A percentile compares a stretch with the other conserved stretches of the same genome.
phyloP scores from a whole-genome alignment of 2,113 vertebrate species.

The Raja brachyura region DNA sequence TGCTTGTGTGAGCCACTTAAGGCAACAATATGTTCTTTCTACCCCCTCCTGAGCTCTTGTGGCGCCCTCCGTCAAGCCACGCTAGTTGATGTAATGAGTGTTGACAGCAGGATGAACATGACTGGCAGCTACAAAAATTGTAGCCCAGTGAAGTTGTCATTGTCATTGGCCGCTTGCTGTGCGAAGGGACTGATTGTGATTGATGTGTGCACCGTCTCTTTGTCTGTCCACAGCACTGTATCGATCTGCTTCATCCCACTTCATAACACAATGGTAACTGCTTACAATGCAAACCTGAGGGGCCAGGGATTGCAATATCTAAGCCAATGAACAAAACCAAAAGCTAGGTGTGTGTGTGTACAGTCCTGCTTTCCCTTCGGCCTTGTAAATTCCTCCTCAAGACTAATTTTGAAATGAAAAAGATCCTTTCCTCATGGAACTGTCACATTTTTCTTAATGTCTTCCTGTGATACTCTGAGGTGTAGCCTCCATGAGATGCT shows the following conservation, averaged over 20 bases:
- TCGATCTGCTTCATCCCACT: background rate
- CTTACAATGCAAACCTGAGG: background rate
- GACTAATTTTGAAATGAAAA: background rate
- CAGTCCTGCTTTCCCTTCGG: background rate
- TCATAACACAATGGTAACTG: background rate
- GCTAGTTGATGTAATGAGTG: slow-evolving; percentile 55
- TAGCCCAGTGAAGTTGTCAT: slow-evolving; percentile 55
- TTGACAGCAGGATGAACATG: slow-evolving; percentile 60
- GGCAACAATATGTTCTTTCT: slow-evolving; percentile 25
- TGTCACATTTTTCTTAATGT: background rate
- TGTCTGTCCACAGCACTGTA: background rate
- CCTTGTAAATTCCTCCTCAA: background rate
- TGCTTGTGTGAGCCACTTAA: background rate
- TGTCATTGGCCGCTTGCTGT: slow-evolving; percentile 44
- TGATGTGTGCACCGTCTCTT: slow-evolving; percentile 20
- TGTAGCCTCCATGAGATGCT: background rate
- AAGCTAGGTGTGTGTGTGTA: background rate
- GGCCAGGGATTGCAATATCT: background rate
- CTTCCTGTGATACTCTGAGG: background rate
- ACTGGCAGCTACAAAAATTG: slow-evolving; percentile 54
- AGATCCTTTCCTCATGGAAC: background rate
- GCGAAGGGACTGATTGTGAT: background rate
- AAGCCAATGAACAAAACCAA: background rate
- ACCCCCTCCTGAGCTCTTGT: slow-evolving; percentile 34
- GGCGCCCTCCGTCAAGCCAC: slow-evolving; percentile 41